Conservation (phyloP, 2,888 invertebrate species). For the Erannis defoliaria region DNA sequence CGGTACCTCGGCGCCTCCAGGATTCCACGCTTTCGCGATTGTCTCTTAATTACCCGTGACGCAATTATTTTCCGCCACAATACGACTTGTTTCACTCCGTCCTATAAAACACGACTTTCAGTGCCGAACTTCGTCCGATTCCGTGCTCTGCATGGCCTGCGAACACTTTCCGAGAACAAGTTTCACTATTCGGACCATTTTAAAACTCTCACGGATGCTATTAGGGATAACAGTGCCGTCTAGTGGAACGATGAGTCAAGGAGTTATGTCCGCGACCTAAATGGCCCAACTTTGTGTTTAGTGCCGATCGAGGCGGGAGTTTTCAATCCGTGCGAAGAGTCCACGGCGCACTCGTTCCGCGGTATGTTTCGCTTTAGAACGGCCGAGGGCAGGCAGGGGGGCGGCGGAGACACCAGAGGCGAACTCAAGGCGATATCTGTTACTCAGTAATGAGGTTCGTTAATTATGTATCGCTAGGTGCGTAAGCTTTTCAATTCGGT, state of each 20-base stretch:
- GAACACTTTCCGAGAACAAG: constrained; percentile 78
- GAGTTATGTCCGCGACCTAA: constrained; percentile 76
- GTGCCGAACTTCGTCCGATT: constrained; percentile 73
- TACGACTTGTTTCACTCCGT: constrained; percentile 70
- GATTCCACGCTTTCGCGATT: constrained; percentile 50
- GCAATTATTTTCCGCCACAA: constrained; percentile 58
- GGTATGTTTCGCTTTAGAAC: constrained; percentile 39
- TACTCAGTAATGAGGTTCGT: constrained; percentile 82
- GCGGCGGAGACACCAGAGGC: constrained; percentile 35
- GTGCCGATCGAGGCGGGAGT: constrained; percentile 59
- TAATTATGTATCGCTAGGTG: constrained; percentile 85
- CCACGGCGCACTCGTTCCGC: constrained; percentile 43
- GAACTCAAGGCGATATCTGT: constrained; percentile 64
- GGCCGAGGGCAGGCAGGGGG: constrained; percentile 38
- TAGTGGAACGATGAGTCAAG: constrained; percentile 76
- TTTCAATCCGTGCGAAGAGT: constrained; percentile 53
- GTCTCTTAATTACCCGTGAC: constrained; percentile 57
- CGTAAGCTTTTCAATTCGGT: constrained; percentile 79
- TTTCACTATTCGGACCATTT: constrained; percentile 81
- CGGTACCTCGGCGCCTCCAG: constrained; percentile 34
- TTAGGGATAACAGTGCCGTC: constrained; percentile 84
- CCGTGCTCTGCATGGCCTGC: constrained; percentile 72
- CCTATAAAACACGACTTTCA: constrained; percentile 80
- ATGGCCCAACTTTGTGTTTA: constrained; percentile 81
- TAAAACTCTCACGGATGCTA: constrained; percentile 83